These are phyloP conservation scores for Carassius auratus DNA, from an alignment of 2,113 vertebrate species.

Conservation along the genomic window DNA sequence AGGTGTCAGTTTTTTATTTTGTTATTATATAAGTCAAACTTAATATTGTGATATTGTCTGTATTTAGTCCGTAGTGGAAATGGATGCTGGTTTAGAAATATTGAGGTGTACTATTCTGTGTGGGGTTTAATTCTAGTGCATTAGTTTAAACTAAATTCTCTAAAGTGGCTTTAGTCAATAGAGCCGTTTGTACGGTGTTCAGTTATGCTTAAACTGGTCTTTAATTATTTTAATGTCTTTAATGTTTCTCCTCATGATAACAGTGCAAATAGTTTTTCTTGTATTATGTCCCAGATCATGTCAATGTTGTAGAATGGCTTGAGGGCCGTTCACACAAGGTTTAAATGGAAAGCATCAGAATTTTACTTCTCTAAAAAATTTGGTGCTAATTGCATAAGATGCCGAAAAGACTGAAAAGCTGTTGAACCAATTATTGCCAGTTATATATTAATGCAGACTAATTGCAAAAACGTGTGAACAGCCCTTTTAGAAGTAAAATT, in stretches of 20 bases:
- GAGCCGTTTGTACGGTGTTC: constrained; percentile 9
- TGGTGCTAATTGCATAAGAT: not conserved
- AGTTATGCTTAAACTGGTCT: constrained; percentile 16
- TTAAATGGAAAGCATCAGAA: not conserved
- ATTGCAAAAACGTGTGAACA: not conserved
- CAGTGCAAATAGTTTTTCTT: not conserved
- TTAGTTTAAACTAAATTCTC: constrained; percentile 23
- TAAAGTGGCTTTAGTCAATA: constrained; percentile 24
- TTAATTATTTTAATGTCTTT: not conserved
- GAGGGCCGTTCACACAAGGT: not conserved
- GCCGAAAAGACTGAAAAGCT: not conserved
- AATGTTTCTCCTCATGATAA: constrained; percentile 2
- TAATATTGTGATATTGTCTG: constrained; percentile 26
- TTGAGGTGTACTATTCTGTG: not conserved
- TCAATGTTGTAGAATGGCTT: constrained; percentile 8
- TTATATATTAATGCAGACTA: not conserved
- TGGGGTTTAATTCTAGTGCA: constrained; percentile 20
- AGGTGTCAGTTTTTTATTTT: constrained; percentile 13
- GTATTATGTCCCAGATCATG: constrained; percentile 14
- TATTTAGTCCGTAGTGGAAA: constrained; percentile 32
- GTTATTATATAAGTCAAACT: constrained; percentile 3
- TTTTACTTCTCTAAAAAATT: not conserved
- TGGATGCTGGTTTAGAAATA: constrained; percentile 24
- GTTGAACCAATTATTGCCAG: not conserved
- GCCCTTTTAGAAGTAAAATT: not conserved